Evolutionary conservation across 2,888 invertebrate genomes (phyloP).

Genomic region (Euzetes globulus): DNA sequence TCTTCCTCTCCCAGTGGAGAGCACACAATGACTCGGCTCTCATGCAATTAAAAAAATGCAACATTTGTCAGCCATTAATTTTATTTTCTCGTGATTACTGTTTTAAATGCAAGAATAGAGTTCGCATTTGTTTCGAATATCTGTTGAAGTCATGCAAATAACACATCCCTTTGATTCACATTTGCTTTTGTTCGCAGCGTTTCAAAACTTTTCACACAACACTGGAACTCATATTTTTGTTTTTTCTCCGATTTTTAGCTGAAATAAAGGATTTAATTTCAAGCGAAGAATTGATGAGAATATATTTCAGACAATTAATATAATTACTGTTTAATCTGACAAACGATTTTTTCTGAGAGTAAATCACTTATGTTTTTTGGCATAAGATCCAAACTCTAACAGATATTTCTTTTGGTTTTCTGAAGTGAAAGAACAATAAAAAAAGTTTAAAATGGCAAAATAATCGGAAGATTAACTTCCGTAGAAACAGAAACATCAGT

Average conservation of each 20-base stretch:
- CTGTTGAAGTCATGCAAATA: constrained; percentile 12
- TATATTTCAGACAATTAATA: too few species aligned
- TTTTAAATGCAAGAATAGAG: background rate
- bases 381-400: too few species aligned
- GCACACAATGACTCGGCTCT: background rate
- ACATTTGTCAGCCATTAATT: background rate
- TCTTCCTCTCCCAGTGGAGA: too few species aligned
- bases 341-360: too few species aligned
- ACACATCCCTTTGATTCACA: background rate
- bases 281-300: background rate
- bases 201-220: background rate
- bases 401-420: background rate
- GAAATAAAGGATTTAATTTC: background rate
- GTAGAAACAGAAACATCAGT: background rate
- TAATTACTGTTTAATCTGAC: too few species aligned
- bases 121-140: background rate
- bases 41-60: background rate
- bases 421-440: background rate
- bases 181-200: background rate
- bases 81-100: constrained; percentile 4
- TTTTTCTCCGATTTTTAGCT: background rate
- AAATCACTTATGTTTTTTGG: too few species aligned
- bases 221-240: background rate
- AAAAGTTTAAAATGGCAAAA: background rate
- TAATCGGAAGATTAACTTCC: background rate